Conservation (phyloP, 2,888 invertebrate species). For the Nomada ferruginata region DNA sequence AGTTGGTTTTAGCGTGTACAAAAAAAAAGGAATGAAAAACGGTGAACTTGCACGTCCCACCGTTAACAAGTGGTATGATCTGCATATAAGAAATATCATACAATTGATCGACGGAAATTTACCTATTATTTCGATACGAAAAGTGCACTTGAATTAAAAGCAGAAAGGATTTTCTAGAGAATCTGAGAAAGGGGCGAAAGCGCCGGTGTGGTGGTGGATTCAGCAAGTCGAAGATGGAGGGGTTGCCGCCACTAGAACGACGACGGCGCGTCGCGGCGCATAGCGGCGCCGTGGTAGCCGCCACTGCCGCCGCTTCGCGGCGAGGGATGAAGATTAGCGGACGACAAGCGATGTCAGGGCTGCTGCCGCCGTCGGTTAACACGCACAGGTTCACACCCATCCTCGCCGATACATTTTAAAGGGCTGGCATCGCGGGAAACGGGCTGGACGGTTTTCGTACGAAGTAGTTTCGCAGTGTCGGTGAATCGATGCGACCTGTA, state of each 20-base stretch:
- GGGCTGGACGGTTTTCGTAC: neutral
- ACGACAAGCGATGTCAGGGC: constrained; percentile 65
- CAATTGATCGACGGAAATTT: neutral
- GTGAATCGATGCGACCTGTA: constrained; percentile 22
- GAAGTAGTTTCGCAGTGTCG: constrained; percentile 9
- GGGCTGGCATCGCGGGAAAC: constrained; percentile 40
- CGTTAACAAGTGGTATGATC: neutral
- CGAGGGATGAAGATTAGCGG: constrained; percentile 62
- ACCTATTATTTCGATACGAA: neutral
- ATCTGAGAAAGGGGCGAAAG: neutral
- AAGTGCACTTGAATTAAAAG: neutral
- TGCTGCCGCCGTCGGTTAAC: constrained; percentile 69
- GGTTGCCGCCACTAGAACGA: constrained; percentile 44
- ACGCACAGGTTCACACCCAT: constrained; percentile 74
- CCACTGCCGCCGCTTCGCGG: constrained; percentile 64
- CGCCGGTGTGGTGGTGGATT: neutral
- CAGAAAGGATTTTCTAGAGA: neutral
- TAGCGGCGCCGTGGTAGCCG: constrained; percentile 25
- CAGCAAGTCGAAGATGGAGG: constrained; percentile 39
- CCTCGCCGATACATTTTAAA: constrained; percentile 39
- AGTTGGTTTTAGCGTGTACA: too few relatives aligned
- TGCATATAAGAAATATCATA: neutral
- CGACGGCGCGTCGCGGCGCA: constrained; percentile 57
- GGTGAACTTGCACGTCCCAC: neutral
- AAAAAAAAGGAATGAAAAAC: too few relatives aligned